A percentile compares a stretch with the other conserved stretches of the same genome.
Conservation (phyloP, 2,797 vertebrate genomes). For the Anguilla marmorata region DNA sequence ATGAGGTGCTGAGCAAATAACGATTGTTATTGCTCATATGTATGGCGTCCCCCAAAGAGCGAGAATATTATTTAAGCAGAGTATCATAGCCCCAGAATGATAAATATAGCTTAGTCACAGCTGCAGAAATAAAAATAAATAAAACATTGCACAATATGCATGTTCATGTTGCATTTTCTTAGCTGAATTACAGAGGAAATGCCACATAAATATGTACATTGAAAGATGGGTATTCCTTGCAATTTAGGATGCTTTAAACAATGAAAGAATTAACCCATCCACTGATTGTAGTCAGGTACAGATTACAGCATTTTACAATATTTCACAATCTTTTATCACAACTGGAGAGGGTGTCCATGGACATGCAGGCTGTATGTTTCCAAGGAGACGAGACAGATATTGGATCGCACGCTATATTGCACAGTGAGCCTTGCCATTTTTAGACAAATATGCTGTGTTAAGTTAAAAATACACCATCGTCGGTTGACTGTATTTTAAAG, state of each 20-base stretch:
- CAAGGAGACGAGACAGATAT: not conserved
- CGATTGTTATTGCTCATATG: too few species aligned
- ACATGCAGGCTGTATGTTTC: not conserved
- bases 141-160: too few species aligned
- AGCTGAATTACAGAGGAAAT: not conserved
- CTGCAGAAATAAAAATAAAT: too few species aligned
- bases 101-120: too few species aligned
- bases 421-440: not conserved
- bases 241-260: not conserved
- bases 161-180: not conserved
- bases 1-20: too few species aligned
- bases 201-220: not conserved
- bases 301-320: not conserved
- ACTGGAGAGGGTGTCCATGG: not conserved
- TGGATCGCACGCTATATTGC: not conserved
- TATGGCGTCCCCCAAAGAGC: too few species aligned
- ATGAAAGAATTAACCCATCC: not conserved
- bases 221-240: not conserved
- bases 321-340: not conserved
- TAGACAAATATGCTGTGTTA: not conserved
- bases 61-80: too few species aligned
- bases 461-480: not conserved
- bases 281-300: not conserved
- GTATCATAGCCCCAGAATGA: too few species aligned
- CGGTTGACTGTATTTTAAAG: not conserved